Percentiles rank a stretch among this genome's conserved stretches.
Conservation (phyloP, 53 echinoderm and acorn worm genomes). For the Pentamera pediparva region DNA sequence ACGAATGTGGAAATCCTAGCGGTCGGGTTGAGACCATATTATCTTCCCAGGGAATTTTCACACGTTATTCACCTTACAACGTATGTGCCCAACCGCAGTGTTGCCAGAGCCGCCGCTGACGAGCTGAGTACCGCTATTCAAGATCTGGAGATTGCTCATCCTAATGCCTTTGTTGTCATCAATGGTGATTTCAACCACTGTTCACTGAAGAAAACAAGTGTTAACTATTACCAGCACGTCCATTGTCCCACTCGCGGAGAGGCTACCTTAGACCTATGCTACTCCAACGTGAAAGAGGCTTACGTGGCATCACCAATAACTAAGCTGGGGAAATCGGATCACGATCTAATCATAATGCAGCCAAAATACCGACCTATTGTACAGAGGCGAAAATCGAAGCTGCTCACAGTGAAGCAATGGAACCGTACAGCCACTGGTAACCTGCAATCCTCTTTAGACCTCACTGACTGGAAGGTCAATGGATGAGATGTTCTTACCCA, state of each 20-base stretch:
- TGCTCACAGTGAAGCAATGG: not conserved
- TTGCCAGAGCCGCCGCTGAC: not conserved
- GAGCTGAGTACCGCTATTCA: not conserved
- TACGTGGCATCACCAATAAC: slow-evolving; percentile 13
- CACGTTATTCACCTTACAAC: not conserved
- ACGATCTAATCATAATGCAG: slow-evolving; percentile 6
- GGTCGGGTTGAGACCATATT: slow-evolving; percentile 34
- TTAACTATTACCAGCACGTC: slow-evolving; percentile 1
- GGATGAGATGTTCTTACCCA: not conserved
- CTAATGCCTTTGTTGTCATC: slow-evolving; percentile 23
- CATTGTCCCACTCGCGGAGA: slow-evolving; percentile 2
- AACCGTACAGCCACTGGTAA: not conserved
- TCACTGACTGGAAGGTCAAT: slow-evolving; percentile 4
- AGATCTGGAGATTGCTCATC: slow-evolving; percentile 21
- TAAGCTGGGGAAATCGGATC: slow-evolving; percentile 20
- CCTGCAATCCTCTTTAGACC: not conserved
- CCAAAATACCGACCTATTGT: slow-evolving; percentile 29
- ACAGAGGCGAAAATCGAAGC: slow-evolving; percentile 6
- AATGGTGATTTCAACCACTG: slow-evolving; percentile 30
- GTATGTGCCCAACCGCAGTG: not conserved
- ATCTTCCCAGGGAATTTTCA: slow-evolving; percentile 25
- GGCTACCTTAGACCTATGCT: slow-evolving; percentile 6
- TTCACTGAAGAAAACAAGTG: slow-evolving; percentile 10
- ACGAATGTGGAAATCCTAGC: slow-evolving; percentile 32
- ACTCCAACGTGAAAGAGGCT: slow-evolving; percentile 16